These are phyloP conservation scores for Lepidonotus clava DNA, from an alignment of 2,888 invertebrate species.

Conservation along the genomic window DNA sequence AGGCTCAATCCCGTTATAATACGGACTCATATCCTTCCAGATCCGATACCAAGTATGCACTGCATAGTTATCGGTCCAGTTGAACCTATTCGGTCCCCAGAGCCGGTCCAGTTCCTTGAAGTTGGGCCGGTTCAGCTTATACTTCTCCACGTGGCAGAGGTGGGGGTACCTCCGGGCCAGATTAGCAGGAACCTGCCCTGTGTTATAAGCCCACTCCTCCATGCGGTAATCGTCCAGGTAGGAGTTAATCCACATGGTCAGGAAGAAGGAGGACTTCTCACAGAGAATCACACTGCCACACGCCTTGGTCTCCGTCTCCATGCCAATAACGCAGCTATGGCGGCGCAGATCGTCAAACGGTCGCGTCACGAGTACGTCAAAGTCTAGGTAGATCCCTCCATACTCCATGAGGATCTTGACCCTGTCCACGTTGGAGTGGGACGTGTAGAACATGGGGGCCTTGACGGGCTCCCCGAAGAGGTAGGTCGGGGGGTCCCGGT, in stretches of 20 bases:
- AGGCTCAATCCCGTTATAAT: slow-evolving; percentile 65
- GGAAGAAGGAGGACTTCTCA: slow-evolving; percentile 63
- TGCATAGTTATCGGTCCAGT: slow-evolving; percentile 70
- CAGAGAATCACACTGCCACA: slow-evolving; percentile 68
- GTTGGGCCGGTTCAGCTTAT: slow-evolving; percentile 64
- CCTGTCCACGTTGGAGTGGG: slow-evolving; percentile 68
- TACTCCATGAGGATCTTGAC: slow-evolving; percentile 66
- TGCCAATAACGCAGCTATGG: slow-evolving; percentile 63
- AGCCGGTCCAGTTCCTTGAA: slow-evolving; percentile 65
- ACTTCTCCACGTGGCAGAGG: slow-evolving; percentile 65
- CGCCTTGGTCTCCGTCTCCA: slow-evolving; percentile 63
- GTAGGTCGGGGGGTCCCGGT: slow-evolving; percentile 62
- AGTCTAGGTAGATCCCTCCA: slow-evolving; percentile 68
- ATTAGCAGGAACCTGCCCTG: slow-evolving; percentile 67
- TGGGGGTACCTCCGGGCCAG: slow-evolving; percentile 65
- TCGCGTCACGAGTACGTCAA: slow-evolving; percentile 64
- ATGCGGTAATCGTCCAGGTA: slow-evolving; percentile 68
- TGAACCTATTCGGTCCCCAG: slow-evolving; percentile 64
- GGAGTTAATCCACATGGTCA: slow-evolving; percentile 67
- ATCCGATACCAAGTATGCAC: slow-evolving; percentile 70
- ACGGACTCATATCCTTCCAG: slow-evolving; percentile 65
- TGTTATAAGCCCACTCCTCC: slow-evolving; percentile 69
- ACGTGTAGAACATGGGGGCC: slow-evolving; percentile 65
- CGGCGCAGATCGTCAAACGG: slow-evolving; percentile 65
- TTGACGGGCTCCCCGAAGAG: slow-evolving; percentile 65